phyloP scores from a whole-genome alignment of 37 sponge, comb jelly and placozoan species.

The Petrosia ficiformis region DNA sequence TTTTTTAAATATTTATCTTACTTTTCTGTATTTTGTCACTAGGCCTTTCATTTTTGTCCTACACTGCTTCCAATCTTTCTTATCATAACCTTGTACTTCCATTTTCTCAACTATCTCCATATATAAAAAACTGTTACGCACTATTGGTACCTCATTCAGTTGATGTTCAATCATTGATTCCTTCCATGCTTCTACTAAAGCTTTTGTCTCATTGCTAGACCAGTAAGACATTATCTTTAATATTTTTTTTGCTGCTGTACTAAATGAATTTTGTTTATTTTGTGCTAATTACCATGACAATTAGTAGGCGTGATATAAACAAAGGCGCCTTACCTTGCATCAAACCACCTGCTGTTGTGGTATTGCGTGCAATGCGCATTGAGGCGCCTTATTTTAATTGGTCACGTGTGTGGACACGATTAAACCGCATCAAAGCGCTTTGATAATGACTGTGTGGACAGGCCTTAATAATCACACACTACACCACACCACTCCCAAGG shows the following conservation, averaged over 20 bases:
- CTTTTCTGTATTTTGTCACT: background rate
- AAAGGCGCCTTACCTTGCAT: background rate
- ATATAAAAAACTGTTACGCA: background rate
- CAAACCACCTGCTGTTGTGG: background rate
- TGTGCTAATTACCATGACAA: too few relatives aligned
- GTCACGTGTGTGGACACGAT: background rate
- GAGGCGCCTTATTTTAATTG: background rate
- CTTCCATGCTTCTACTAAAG: background rate
- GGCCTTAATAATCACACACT: background rate
- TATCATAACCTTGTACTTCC: background rate
- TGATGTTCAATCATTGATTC: background rate
- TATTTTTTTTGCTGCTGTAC: background rate
- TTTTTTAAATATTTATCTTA: background rate
- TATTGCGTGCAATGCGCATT: background rate
- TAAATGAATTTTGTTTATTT: too few relatives aligned
- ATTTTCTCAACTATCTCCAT: background rate
- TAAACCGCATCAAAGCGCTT: background rate
- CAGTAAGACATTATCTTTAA: background rate
- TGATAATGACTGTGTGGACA: background rate
- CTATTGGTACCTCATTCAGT: background rate
- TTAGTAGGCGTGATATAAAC: background rate
- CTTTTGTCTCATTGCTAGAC: background rate
- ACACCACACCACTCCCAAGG: too few relatives aligned
- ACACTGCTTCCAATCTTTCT: slow-evolving; percentile 7
- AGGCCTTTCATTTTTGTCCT: slow-evolving; percentile 7